Conservation (phyloP, 2,888 invertebrate genomes). For the Thymelicus acteon region DNA sequence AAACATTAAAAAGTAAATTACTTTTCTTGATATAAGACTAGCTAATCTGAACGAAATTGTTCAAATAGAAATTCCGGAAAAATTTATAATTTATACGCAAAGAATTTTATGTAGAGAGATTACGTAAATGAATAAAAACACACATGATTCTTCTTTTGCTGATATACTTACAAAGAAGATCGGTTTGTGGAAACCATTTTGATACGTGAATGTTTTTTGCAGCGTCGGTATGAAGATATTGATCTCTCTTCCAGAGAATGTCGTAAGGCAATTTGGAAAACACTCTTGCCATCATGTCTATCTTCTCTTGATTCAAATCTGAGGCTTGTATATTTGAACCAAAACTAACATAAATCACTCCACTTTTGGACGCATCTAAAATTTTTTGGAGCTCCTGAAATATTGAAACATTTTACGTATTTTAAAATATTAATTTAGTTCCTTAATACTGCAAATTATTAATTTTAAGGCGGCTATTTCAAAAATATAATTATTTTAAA, state of each 20-base stretch:
- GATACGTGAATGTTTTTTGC: neutral
- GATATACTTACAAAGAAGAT: slow-evolving; percentile 4
- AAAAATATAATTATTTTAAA: no score
- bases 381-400: slow-evolving; percentile 11
- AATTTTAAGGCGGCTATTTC: no score
- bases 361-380: slow-evolving; percentile 11
- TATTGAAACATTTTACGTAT: neutral
- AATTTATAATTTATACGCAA: no score
- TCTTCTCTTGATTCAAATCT: neutral
- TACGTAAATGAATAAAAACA: no score
- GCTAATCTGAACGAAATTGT: no score
- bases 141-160: neutral
- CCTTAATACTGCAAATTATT: no score
- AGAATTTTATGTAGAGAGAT: no score
- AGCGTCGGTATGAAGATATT: neutral
- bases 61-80: no score
- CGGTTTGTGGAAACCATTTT: slow-evolving; percentile 16
- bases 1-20: neutral
- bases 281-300: slow-evolving; percentile 13
- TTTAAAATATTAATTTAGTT: no score
- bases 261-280: slow-evolving; percentile 16
- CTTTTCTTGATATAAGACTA: no score
- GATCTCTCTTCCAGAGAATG: slow-evolving; percentile 13
- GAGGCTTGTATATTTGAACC: slow-evolving; percentile 4
- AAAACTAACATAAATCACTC: slow-evolving; percentile 21